phyloP scores from a whole-genome alignment of 2,888 invertebrate genomes.

The Eustalomyia histrio region DNA sequence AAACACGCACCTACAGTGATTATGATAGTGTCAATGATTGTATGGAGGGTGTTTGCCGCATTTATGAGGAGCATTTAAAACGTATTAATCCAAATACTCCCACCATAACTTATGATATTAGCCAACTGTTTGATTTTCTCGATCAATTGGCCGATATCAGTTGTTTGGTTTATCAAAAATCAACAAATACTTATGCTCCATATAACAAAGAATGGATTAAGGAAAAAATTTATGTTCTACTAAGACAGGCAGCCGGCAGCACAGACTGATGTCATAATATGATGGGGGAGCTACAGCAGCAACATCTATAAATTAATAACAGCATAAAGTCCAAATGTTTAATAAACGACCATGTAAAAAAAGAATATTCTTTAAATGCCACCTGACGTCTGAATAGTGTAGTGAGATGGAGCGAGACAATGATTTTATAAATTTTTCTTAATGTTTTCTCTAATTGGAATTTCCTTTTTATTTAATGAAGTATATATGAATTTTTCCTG shows the following conservation, averaged over 20 bases:
- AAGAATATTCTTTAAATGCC: slow-evolving; percentile 2
- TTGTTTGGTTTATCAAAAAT: slow-evolving; percentile 97
- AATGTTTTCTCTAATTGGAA: not conserved
- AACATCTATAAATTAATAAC: no score
- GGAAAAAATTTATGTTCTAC: slow-evolving; percentile 96
- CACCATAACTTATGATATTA: slow-evolving; percentile 98
- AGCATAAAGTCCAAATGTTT: slow-evolving; percentile 19
- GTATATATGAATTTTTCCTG: not conserved
- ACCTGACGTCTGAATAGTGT: not conserved
- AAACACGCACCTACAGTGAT: slow-evolving; percentile 98
- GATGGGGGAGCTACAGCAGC: not conserved
- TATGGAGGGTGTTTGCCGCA: slow-evolving; percentile 99
- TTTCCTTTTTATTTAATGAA: not conserved
- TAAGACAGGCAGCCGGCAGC: slow-evolving; percentile 92
- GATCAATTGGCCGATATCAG: slow-evolving; percentile 97
- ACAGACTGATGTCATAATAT: slow-evolving; percentile 59
- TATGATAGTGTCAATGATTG: slow-evolving; percentile 99
- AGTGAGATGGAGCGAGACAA: not conserved
- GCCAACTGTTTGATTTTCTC: slow-evolving; percentile 98
- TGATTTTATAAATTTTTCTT: not conserved
- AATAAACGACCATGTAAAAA: slow-evolving; percentile 31
- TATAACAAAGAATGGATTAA: slow-evolving; percentile 99
- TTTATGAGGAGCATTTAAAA: slow-evolving; percentile 99
- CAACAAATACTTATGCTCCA: slow-evolving; percentile 96
- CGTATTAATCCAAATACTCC: slow-evolving; percentile 96